These are phyloP conservation scores for Cheilinus undulatus DNA, from an alignment of 2,113 vertebrate genomes.

Conservation along the genomic window DNA sequence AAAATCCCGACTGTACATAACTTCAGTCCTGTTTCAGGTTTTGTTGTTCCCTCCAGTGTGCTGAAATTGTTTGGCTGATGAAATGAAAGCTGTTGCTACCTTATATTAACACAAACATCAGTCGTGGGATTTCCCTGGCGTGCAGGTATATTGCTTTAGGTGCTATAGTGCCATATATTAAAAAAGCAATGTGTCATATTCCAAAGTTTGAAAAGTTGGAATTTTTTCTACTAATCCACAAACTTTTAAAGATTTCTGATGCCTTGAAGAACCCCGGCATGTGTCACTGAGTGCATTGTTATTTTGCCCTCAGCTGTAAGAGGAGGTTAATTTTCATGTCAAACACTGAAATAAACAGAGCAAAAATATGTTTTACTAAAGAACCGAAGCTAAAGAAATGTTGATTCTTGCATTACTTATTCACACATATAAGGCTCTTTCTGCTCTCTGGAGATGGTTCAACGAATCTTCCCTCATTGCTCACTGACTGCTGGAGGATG, in stretches of 20 bases:
- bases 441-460: too few relatives aligned
- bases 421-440: too few relatives aligned
- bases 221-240: not conserved
- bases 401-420: not conserved
- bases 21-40: too few relatives aligned
- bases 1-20: too few relatives aligned
- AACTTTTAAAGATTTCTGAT: not conserved
- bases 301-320: not conserved
- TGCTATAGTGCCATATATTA: not conserved
- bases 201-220: constrained; percentile 1
- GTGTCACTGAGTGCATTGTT: not conserved
- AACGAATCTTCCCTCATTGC: too few relatives aligned
- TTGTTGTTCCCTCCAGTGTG: too few relatives aligned
- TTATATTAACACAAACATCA: not conserved
- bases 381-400: too few relatives aligned
- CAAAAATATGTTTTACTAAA: not conserved
- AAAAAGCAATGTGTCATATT: not conserved
- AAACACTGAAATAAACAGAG: constrained; percentile 20
- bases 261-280: not conserved
- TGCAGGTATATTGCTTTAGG: not conserved
- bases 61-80: not conserved
- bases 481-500: too few relatives aligned
- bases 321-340: constrained; percentile 13
- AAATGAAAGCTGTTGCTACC: not conserved
- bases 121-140: not conserved